phyloP scores from a whole-genome alignment of 2,797 vertebrate genomes.

The Sphenopsis melanotis region DNA sequence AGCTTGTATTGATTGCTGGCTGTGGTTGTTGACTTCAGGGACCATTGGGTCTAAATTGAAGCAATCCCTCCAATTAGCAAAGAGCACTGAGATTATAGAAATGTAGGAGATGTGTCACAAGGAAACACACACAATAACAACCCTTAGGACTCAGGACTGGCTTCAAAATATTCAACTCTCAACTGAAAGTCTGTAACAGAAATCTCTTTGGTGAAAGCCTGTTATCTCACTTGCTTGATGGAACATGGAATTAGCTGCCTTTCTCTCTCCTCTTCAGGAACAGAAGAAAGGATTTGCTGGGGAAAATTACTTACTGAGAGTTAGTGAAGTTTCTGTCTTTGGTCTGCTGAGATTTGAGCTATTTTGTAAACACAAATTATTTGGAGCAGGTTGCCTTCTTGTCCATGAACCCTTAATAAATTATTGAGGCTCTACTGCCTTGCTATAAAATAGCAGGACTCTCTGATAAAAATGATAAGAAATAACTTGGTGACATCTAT shows the following conservation, averaged over 20 bases:
- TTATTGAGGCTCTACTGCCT: background rate
- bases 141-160: background rate
- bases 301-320: background rate
- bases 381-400: background rate
- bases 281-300: background rate
- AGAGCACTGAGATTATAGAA: background rate
- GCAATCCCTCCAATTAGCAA: background rate
- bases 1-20: background rate
- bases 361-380: background rate
- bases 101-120: background rate
- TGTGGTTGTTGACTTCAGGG: background rate
- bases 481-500: background rate
- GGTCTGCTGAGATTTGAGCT: background rate
- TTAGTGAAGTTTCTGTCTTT: background rate
- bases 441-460: background rate
- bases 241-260: background rate
- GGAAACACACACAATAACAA: background rate
- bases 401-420: background rate
- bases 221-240: background rate
- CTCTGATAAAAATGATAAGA: background rate
- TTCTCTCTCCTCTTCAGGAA: background rate
- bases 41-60: background rate
- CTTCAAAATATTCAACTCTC: background rate
- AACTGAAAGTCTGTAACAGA: background rate
- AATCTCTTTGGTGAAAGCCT: background rate